Evolutionary conservation across 1,140 invertebrate genomes (phyloP).

Genomic region (Neodiprion pinetum): DNA sequence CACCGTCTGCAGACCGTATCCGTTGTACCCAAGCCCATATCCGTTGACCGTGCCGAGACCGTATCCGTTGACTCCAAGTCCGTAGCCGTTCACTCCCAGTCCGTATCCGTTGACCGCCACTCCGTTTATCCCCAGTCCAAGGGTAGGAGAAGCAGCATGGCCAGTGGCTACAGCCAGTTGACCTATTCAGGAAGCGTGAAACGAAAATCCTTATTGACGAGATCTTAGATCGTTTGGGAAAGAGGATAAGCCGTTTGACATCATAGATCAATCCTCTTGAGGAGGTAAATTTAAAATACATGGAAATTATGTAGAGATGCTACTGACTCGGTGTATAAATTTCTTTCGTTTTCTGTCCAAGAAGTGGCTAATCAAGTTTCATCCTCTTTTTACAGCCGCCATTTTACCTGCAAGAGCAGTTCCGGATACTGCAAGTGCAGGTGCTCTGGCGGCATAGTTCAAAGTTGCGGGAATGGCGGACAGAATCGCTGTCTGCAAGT

Average conservation of each 20-base stretch:
- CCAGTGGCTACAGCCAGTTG: not conserved
- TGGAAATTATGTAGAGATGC: no score
- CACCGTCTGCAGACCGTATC: no score
- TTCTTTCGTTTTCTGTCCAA: no score
- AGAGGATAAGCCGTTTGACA: no score
- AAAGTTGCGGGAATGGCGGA: slow-evolving; percentile 18
- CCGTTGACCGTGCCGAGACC: not conserved
- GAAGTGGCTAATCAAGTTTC: no score
- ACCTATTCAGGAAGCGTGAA: not conserved
- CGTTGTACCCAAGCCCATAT: not conserved
- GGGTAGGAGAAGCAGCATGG: slow-evolving; percentile 12
- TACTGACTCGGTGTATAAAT: no score
- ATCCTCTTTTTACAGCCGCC: not conserved
- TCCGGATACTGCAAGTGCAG: slow-evolving; percentile 21
- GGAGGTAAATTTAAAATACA: no score
- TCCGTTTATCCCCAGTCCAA: slow-evolving; percentile 22
- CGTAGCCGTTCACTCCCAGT: slow-evolving; percentile 8
- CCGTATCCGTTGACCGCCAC: slow-evolving; percentile 25
- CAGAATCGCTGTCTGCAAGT: slow-evolving; percentile 25
- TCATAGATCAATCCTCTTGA: no score
- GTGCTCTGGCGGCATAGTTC: slow-evolving; percentile 22
- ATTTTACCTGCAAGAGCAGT: slow-evolving; percentile 26
- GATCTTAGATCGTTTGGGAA: no score
- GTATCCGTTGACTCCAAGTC: not conserved
- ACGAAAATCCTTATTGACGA: no score